Base-by-base conservation (phyloP, 2,797 vertebrate genomes). In the Apogon talboti region DNA sequence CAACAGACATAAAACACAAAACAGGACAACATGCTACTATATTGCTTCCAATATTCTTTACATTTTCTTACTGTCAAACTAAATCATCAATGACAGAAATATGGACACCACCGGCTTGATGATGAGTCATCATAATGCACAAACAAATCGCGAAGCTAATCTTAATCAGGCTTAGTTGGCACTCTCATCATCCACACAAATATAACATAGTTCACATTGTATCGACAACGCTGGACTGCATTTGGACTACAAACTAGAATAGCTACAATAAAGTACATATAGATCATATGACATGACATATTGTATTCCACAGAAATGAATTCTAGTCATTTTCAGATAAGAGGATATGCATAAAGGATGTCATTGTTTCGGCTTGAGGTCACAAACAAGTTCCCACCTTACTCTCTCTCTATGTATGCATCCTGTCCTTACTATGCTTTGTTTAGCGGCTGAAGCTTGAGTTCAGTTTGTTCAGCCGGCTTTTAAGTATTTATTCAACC, bases 21-120 rank as follows among this genome's bases (percentile, higher is more conserved):
- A 94, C 93, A 93, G 92, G 93, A 94, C 93, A 90, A 94, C 93
- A 94, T 94, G 93, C 93, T 94, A 94, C 93, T 94, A 94, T 94
- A 94, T 94, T 94, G 93, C 93, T 94, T 94, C 93, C 93, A 94
- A 93, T 94, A 94, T 93, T 94, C 93, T 94, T 94, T 94, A 94
- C 91, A 93, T 94, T 94, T 93, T 93, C 91, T 93, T 93, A 93
- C 92, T 92, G 93, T 94, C 91, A 92, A 92, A 92, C 89, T 91
- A 94, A 93, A 94, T 93, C 81, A 88, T 93, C 93, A 92, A 90
- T 93, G 92, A 94, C 92, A 92, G 92, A 91, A 93, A 94, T 92
- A 94, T 94, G 93, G 93, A 94, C 93, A 93, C 92, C 92, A 92
- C 91, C 90, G 80, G 90, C 24, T 78, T 83, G 89, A 94, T 91